phyloP scores from a whole-genome alignment of 1,140 invertebrate genomes.

The Oncopodura yosiiana region DNA sequence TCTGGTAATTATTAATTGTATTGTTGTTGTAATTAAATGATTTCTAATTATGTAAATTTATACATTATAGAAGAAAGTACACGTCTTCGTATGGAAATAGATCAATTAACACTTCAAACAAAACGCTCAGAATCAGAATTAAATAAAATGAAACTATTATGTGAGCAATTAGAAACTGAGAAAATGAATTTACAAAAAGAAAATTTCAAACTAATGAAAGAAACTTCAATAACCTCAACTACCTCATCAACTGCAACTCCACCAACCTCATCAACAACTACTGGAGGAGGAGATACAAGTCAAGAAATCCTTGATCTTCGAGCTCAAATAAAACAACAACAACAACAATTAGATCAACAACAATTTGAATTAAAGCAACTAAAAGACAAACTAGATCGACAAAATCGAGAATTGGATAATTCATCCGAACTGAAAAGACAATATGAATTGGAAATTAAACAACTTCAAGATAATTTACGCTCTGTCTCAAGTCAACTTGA shows the following conservation, averaged over 20 bases:
- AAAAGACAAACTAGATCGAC: constrained; percentile 59
- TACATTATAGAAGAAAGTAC: constrained; percentile 10
- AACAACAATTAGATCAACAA: constrained; percentile 70
- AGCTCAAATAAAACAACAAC: constrained; percentile 43
- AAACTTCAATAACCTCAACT: constrained; percentile 4
- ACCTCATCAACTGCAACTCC: neutral
- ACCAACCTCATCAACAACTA: neutral
- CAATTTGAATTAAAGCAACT: constrained; percentile 64
- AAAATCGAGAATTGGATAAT: constrained; percentile 42
- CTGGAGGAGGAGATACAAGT: constrained; percentile 12
- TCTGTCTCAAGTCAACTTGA: constrained; percentile 50
- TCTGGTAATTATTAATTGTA: constrained; percentile 2
- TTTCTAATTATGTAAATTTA: too few species aligned
- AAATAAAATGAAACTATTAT: constrained; percentile 2
- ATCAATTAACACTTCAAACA: constrained; percentile 1
- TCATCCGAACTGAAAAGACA: constrained; percentile 8
- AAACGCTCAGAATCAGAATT: constrained; percentile 10
- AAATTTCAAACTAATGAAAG: too few species aligned
- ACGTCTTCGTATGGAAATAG: constrained; percentile 12
- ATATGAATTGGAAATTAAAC: constrained; percentile 7
- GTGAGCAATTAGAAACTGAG: constrained; percentile 15
- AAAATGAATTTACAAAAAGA: constrained; percentile 7
- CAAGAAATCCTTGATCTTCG: neutral
- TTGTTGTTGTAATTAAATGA: constrained; percentile 3
- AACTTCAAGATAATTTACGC: constrained; percentile 3